Conservation (phyloP, 1,140 invertebrate species). For the Linepithema humile region DNA sequence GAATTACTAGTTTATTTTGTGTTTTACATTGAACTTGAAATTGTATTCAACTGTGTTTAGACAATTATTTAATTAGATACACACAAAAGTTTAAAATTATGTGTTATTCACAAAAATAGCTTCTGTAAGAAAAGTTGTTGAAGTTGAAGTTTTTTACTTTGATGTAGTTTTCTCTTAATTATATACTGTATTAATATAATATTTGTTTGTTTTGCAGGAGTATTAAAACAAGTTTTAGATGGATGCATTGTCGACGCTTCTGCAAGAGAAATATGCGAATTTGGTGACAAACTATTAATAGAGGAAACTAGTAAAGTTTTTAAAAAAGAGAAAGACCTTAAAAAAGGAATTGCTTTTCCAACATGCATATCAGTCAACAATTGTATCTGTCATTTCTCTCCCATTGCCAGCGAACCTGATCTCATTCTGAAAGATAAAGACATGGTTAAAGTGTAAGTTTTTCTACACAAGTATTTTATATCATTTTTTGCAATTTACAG, state of each 20-base stretch:
- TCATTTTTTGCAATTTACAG: neutral
- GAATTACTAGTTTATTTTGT: no score
- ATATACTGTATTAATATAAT: neutral
- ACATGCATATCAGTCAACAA: constrained; percentile 99
- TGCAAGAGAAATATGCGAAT: constrained; percentile 96
- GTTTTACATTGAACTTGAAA: no score
- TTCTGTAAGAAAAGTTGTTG: no score
- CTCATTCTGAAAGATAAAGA: constrained; percentile 96
- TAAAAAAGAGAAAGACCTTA: constrained; percentile 99
- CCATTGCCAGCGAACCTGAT: constrained; percentile 96
- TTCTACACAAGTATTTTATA: neutral
- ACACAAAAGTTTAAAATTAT: no score
- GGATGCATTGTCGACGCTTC: constrained; percentile 95
- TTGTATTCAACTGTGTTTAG: no score
- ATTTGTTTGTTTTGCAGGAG: constrained; percentile 87
- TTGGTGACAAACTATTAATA: constrained; percentile 93
- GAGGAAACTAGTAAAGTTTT: constrained; percentile 98
- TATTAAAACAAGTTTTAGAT: constrained; percentile 94
- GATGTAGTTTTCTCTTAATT: neutral
- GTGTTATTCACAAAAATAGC: no score
- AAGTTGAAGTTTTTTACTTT: constrained; percentile 9
- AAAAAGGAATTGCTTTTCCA: constrained; percentile 99
- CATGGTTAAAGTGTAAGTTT: constrained; percentile 97
- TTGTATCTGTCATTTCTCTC: constrained; percentile 99
- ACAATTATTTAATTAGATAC: no score